phyloP scores from a whole-genome alignment of 2,797 vertebrate genomes.

The Chromobotia macracanthus region DNA sequence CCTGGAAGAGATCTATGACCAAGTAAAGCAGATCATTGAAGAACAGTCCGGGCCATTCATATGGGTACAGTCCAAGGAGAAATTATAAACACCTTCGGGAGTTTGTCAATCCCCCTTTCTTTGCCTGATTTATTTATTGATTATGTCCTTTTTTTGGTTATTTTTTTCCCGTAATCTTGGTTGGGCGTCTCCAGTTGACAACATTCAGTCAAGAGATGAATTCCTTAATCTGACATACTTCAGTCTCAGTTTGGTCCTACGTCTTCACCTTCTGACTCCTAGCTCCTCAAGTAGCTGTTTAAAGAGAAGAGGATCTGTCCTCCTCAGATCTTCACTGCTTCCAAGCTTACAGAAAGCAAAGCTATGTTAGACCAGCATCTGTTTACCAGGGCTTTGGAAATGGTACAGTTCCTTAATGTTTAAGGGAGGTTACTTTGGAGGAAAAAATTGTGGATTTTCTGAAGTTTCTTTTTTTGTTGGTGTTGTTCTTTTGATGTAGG shows the following conservation, averaged over 20 bases:
- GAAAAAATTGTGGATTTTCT: conserved; percentile 71
- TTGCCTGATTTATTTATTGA: conserved; percentile 69
- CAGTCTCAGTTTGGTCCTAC: conserved; percentile 48
- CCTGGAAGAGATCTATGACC: conserved; percentile 96
- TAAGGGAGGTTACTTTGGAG: conserved; percentile 87
- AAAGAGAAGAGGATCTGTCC: conserved; percentile 47
- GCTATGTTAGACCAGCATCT: conserved; percentile 78
- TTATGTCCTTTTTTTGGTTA: conserved; percentile 60
- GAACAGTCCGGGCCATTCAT: conserved; percentile 94
- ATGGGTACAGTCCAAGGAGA: conserved; percentile 97
- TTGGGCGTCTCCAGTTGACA: conserved; percentile 64
- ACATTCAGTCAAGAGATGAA: conserved; percentile 56
- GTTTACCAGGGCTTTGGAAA: conserved; percentile 69
- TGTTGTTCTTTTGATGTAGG: conserved; percentile 66
- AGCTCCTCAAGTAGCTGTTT: conserved; percentile 43
- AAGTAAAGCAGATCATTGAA: conserved; percentile 96
- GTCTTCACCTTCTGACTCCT: conserved; percentile 57
- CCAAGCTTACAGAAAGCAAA: conserved; percentile 66
- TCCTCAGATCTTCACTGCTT: conserved; percentile 68
- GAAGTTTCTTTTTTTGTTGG: conserved; percentile 60
- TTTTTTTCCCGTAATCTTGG: conserved; percentile 62
- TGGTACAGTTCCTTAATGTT: conserved; percentile 95
- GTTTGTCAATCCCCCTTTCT: conserved; percentile 55
- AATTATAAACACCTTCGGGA: conserved; percentile 81
- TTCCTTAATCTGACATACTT: conserved; percentile 26